Conservation (phyloP, 2,888 invertebrate genomes). For the Morpho achilles region DNA sequence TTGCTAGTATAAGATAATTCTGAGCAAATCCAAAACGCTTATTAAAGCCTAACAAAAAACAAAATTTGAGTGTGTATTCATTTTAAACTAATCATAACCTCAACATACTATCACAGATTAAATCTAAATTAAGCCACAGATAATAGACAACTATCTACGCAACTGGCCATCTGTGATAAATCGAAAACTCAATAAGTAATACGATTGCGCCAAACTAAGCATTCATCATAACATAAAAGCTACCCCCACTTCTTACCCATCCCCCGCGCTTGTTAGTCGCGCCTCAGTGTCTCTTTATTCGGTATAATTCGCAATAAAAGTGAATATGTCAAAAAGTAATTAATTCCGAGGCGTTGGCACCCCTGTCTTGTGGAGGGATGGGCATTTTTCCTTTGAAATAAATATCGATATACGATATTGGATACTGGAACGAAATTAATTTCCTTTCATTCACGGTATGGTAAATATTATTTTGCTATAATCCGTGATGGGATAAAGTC, state of each 20-base stretch:
- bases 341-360: constrained; percentile 61
- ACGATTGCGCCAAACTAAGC: constrained; percentile 1
- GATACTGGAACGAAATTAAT: neutral
- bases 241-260: neutral
- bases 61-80: too few species aligned
- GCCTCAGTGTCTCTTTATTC: constrained; percentile 41
- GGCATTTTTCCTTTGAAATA: neutral
- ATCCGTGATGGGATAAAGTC: too few species aligned
- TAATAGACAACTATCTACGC: neutral
- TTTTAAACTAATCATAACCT: too few species aligned
- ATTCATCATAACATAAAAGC: constrained; percentile 5
- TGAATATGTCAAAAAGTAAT: constrained; percentile 74
- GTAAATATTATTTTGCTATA: too few species aligned
- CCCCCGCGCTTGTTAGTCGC: constrained; percentile 22
- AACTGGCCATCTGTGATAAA: neutral
- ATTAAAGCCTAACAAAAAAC: too few species aligned
- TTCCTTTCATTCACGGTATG: too few species aligned
- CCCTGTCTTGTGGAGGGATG: constrained; percentile 54
- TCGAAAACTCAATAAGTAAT: constrained; percentile 1
- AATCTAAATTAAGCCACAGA: too few species aligned
- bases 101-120: too few species aligned
- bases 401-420: constrained; percentile 3
- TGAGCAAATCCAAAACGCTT: too few species aligned
- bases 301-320: constrained; percentile 70
- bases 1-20: too few species aligned